Conservation (phyloP, 2,113 vertebrate genomes). For the Leuciscus idus region DNA sequence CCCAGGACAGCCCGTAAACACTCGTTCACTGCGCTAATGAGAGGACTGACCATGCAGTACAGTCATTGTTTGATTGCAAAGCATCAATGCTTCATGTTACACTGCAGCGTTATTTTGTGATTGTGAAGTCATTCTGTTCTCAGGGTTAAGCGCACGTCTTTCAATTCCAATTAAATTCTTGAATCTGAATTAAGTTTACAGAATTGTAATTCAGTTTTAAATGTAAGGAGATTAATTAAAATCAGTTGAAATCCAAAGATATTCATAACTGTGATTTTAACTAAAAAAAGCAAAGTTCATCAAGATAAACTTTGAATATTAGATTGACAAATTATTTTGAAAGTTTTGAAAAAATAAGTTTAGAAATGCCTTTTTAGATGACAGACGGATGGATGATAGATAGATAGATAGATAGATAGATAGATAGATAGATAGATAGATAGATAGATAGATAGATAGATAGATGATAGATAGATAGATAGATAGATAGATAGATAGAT, state of each 20-base stretch:
- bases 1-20: slow-evolving; percentile 50
- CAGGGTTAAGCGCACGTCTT: not conserved
- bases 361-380: too few relatives aligned
- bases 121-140: not conserved
- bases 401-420: not conserved
- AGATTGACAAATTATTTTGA: not conserved
- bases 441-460: too few relatives aligned
- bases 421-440: too few relatives aligned
- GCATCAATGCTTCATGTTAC: not conserved
- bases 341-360: not conserved
- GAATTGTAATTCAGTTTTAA: not conserved
- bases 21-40: slow-evolving; percentile 25
- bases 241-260: not conserved
- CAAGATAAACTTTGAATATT: not conserved
- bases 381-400: not conserved
- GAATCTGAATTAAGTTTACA: not conserved
- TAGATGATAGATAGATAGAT: too few relatives aligned
- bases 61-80: not conserved
- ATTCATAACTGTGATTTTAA: too few relatives aligned
- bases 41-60: not conserved
- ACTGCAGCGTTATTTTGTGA: not conserved
- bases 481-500: too few relatives aligned
- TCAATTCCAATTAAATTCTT: not conserved
- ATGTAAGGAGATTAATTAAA: not conserved
- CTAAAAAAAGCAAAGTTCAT: not conserved